Percentiles rank a stretch among this genome's conserved stretches.
Conservation (phyloP, 2,113 vertebrate genomes). For the Dromas ardeola region DNA sequence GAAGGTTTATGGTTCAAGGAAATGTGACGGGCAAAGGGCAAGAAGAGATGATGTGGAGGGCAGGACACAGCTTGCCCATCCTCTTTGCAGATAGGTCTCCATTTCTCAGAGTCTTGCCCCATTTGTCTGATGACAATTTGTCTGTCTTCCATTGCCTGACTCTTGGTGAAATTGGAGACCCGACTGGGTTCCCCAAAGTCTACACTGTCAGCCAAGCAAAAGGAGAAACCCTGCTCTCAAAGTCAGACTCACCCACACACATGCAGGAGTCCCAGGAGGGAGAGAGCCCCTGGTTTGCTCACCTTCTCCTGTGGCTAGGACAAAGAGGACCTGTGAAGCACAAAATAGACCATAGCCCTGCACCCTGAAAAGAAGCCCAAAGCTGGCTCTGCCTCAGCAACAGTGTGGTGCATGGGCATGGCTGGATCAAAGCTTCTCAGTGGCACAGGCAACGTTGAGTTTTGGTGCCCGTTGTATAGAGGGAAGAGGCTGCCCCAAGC, state of each 20-base stretch:
- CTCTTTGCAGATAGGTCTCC: background rate
- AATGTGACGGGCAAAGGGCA: background rate
- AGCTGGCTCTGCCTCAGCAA: background rate
- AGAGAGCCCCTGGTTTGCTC: background rate
- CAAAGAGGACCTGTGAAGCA: background rate
- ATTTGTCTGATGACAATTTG: background rate
- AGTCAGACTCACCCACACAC: background rate
- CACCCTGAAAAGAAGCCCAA: background rate
- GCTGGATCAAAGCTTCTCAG: background rate
- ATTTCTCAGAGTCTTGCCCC: background rate
- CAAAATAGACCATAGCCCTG: no score
- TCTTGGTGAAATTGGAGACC: background rate
- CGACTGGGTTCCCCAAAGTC: background rate
- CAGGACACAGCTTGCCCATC: background rate
- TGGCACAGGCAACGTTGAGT: background rate
- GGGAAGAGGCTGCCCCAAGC: rapidly evolving
- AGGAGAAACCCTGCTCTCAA: background rate
- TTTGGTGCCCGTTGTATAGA: background rate
- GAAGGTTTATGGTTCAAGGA: background rate
- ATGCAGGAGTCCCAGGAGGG: background rate
- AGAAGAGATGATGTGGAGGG: background rate
- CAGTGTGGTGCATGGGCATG: background rate
- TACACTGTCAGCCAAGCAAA: background rate
- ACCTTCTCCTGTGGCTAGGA: background rate
- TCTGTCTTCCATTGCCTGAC: background rate